phyloP scores from a whole-genome alignment of 2,113 vertebrate species.

The Seriola quinqueradiata region DNA sequence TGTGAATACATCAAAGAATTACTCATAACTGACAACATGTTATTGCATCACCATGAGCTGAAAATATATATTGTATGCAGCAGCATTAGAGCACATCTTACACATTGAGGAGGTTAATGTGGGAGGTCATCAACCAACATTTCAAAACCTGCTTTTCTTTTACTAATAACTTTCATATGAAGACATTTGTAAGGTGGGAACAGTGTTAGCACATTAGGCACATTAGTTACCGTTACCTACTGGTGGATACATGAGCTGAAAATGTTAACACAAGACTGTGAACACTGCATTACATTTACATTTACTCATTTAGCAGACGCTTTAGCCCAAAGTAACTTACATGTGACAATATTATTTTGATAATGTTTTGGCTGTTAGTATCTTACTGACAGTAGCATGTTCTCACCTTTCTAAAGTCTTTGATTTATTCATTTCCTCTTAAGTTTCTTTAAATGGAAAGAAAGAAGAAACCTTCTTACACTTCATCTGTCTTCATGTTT shows the following conservation, averaged over 20 bases:
- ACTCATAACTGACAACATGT: slow-evolving; percentile 29
- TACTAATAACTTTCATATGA: slow-evolving; percentile 13
- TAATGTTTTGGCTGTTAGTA: slow-evolving; percentile 1
- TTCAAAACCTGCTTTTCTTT: background rate
- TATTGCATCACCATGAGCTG: background rate
- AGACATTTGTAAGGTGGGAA: slow-evolving; percentile 3
- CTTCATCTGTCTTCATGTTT: background rate
- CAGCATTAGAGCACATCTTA: slow-evolving; percentile 4
- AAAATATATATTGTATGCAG: background rate
- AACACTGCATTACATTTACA: background rate
- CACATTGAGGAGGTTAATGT: background rate
- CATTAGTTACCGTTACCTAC: slow-evolving; percentile 8
- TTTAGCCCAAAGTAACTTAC: too few species aligned
- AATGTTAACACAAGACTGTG: slow-evolving; percentile 17
- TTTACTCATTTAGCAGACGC: too few species aligned
- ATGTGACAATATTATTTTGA: too few species aligned
- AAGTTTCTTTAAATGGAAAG: background rate
- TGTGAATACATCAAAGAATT: slow-evolving; percentile 20
- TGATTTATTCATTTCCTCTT: background rate
- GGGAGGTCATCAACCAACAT: background rate
- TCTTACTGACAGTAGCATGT: background rate
- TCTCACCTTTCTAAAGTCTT: background rate
- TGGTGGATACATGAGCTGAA: background rate
- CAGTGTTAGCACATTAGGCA: background rate
- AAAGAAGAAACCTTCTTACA: background rate